Evolutionary conservation across 2,888 invertebrate species (phyloP), one percentile per base, ranked within the genome.

Genomic region (Lasioglossum lativentre): DNA sequence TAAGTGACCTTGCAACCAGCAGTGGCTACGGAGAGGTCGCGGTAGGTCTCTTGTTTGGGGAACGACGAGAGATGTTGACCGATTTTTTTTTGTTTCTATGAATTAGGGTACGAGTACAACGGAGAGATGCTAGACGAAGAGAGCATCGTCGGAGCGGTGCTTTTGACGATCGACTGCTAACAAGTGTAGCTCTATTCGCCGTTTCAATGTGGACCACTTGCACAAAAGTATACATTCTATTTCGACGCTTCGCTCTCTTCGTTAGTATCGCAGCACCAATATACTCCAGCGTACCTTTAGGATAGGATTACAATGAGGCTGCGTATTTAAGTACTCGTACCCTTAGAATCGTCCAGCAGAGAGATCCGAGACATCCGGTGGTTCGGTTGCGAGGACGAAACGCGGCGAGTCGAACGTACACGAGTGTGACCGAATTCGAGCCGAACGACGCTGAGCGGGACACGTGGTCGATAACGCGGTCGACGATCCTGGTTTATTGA

Each of bases 401-500:
- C 34, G 66, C 66, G 38, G 10, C 34, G 4, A 34, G 63, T 6
- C 16, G n/a, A 66, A 80, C 42, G 19, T 16, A 0, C 27, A 23
- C 47, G 47, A 52, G n/a, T 4, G n/a, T 1, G n/a, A 8, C n/a
- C 56, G 56, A 56, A 56, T 12, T 4, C 0, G 3, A 56, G n/a
- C 52, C n/a, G 56, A n/a, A 30, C 63, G 63, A 30, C 16, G 63
- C 16, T 70, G 27, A 16, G 45, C 34, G 2, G 12, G 63, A 12
- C 6, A 59, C 56, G 16, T 38, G 30, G 23, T n/a, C 23, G 30
- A 71, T 27, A 83, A 77, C 6, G 47, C 19, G 68, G 56, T 42
- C 52, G 52, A 70, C 40, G 30, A 16, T 23, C 56, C n/a, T n/a
- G 34, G n/a, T 42, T 72, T 72, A 47, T 82, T 82, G 76, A 83